Evolutionary conservation across 1,140 invertebrate species (phyloP), one percentile per base, ranked within the genome.

Genomic region (Chymomyza costata): DNA sequence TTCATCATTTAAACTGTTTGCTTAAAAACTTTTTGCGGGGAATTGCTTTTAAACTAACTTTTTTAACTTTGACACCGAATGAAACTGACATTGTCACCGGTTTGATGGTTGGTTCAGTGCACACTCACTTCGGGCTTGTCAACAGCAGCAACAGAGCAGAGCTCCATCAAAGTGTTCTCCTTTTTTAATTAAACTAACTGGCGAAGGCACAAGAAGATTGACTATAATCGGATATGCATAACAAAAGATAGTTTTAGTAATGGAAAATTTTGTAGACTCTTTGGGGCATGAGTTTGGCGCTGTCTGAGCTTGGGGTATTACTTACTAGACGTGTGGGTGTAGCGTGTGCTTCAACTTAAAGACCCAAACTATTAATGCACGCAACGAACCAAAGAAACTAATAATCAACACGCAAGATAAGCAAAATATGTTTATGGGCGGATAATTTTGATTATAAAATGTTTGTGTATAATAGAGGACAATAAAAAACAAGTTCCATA

Each of bases 181-280:
- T 50, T 65, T 65, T 74, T 74, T 65, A 76, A 76, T 76, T 78
- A 76, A 63, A 62, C 57, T 43, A 59, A 47, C 43, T 44, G 54
- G 38, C 43, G 43, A 41, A 54, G n/a, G 32, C 50, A 41, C 38
- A 51, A 11, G 0, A 21, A 11, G 18, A 19, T 46, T 62, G 35
- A 18, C 18, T 46, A 39, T 37, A 19, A 30, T 46, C 50, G 16
- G 28, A 38, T 15, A 7, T 21, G 15, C 18, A 44, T 10, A 37
- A 28, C 46, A n/a, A 17, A 45, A 30, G 40, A 44, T 31, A 43
- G 41, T 61, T 16, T 44, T 52, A 57, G 62, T 63, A 55, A 48
- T 40, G 17, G n/a, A 55, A 49, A 64, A 64, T 13, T 64, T 63
- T 49, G 38, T n/a, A n/a, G n/a, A n/a, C n/a, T n/a, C n/a, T n/a